Percentiles rank a stretch among this genome's conserved stretches.
Conservation (phyloP, 1,140 invertebrate species). For the Drosophila orena region DNA sequence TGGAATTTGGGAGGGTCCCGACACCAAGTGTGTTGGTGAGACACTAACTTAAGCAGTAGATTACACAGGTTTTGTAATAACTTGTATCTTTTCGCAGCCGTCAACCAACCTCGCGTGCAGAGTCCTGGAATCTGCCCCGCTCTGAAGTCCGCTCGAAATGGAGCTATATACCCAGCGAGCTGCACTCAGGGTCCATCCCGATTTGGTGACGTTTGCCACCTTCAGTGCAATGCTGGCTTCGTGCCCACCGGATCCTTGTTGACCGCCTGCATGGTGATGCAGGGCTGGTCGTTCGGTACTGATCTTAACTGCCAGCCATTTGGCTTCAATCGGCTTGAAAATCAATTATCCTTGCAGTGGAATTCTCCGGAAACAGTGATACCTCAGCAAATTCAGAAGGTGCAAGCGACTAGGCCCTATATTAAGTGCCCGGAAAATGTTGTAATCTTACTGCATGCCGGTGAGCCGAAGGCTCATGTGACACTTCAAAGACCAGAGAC, state of each 20-base stretch:
- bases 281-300: slow-evolving; percentile 62
- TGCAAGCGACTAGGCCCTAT: slow-evolving; percentile 85
- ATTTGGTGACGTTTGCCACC: slow-evolving; percentile 83
- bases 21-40: slow-evolving; percentile 86
- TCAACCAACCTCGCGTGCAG: not conserved
- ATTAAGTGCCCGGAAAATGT: slow-evolving; percentile 89
- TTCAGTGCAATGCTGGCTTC: slow-evolving; percentile 85
- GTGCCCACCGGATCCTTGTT: slow-evolving; percentile 46
- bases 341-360: slow-evolving; percentile 11
- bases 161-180: slow-evolving; percentile 84
- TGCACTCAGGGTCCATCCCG: slow-evolving; percentile 84
- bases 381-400: not conserved
- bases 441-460: slow-evolving; percentile 86
- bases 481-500: slow-evolving; percentile 88
- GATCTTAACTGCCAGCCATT: slow-evolving; percentile 76
- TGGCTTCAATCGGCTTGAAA: slow-evolving; percentile 7
- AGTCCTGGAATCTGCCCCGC: slow-evolving; percentile 71
- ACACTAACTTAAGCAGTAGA: slow-evolving; percentile 3
- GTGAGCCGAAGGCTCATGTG: slow-evolving; percentile 86
- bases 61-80: too few relatives aligned
- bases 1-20: slow-evolving; percentile 86
- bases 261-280: slow-evolving; percentile 54
- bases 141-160: slow-evolving; percentile 81
- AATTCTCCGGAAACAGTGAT: not conserved
- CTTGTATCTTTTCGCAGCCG: slow-evolving; percentile 11